A percentile compares a stretch with the other conserved stretches of the same genome.
Conservation (phyloP, 23 tunicate genomes). For the Trididemnum nubilum region DNA sequence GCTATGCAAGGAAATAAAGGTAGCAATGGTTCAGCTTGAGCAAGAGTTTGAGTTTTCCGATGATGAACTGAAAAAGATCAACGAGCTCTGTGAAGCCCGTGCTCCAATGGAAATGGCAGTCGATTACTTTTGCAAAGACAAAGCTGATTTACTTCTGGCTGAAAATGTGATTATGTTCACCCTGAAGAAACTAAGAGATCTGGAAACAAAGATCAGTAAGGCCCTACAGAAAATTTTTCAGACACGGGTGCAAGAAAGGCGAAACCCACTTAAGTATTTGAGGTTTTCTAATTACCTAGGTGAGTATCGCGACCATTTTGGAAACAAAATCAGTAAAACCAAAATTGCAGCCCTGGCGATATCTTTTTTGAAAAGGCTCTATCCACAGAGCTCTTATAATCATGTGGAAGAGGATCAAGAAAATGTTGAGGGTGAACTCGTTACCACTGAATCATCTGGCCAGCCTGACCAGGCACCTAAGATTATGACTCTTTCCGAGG, state of each 20-base stretch:
- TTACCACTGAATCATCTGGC: neutral
- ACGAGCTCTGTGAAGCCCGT: too few relatives aligned
- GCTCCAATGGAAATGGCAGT: too few relatives aligned
- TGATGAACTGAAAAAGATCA: too few relatives aligned
- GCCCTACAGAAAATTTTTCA: slow-evolving; percentile 6
- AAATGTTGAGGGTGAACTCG: neutral
- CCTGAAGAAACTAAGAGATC: too few relatives aligned
- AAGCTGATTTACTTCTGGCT: too few relatives aligned
- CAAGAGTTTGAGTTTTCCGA: too few relatives aligned
- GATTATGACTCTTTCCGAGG: slow-evolving; percentile 21
- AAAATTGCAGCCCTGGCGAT: slow-evolving; percentile 27
- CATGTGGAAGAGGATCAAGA: slow-evolving; percentile 20
- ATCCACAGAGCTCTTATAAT: slow-evolving; percentile 4
- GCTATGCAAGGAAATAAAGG: too few relatives aligned
- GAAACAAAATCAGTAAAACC: slow-evolving; percentile 12
- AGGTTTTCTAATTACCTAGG: slow-evolving; percentile 17
- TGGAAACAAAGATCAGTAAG: slow-evolving; percentile 13
- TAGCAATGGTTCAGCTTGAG: too few relatives aligned
- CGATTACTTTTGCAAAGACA: too few relatives aligned
- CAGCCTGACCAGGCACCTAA: neutral
- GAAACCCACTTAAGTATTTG: neutral
- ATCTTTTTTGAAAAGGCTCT: neutral
- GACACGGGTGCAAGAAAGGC: neutral
- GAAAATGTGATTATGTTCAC: too few relatives aligned
- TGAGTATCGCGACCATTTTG: slow-evolving; percentile 26